Conservation (phyloP, 2,113 vertebrate species). For the Arenaria interpres region DNA sequence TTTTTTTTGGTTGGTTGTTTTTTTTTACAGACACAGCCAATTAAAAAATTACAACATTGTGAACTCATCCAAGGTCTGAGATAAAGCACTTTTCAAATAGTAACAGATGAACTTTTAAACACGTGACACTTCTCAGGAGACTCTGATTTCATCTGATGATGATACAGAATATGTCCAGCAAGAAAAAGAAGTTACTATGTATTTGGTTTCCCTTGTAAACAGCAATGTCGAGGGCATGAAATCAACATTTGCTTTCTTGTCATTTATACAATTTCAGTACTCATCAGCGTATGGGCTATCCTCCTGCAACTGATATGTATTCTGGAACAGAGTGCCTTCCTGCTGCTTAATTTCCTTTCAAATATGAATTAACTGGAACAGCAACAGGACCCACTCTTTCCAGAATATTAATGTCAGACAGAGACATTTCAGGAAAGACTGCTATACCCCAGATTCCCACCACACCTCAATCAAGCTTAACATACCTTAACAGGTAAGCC, state of each 20-base stretch:
- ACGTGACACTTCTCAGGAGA: not conserved
- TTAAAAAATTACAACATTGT: not conserved
- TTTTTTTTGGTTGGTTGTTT: not conserved
- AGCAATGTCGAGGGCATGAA: not conserved
- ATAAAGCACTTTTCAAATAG: not conserved
- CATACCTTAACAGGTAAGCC: not conserved
- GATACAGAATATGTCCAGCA: not conserved
- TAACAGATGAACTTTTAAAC: not conserved
- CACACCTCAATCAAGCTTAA: not conserved
- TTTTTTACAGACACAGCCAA: not conserved
- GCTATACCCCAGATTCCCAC: not conserved
- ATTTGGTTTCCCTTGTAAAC: not conserved
- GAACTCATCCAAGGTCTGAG: not conserved
- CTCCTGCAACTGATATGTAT: not conserved
- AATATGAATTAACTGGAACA: not conserved
- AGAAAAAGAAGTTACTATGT: not conserved
- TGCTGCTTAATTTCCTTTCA: not conserved
- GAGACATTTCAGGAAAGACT: slow-evolving; percentile 2
- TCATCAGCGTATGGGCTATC: not conserved
- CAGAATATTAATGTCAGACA: not conserved
- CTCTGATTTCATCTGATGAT: not conserved
- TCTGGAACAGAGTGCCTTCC: not conserved
- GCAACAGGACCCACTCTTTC: not conserved
- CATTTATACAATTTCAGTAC: not conserved
- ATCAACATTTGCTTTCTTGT: not conserved